Evolutionary conservation across 2,797 vertebrate species (phyloP), one percentile per base, ranked within the genome.

Genomic region (Karalla daura): DNA sequence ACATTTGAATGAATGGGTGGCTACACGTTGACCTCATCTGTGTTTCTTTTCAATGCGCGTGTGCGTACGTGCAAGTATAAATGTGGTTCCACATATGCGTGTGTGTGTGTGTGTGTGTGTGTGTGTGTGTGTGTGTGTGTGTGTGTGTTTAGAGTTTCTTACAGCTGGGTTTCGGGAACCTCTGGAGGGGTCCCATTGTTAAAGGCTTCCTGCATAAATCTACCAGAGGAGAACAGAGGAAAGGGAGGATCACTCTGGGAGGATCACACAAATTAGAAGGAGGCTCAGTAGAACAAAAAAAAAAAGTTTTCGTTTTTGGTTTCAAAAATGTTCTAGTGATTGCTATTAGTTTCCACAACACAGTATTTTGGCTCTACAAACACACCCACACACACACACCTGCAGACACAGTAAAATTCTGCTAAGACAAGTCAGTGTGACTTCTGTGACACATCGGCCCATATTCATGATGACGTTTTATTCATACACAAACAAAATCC

Each of bases 171-270:
- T 70, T 84, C 54, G 68, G n/a, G 68, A 70, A 46, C 44, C 74
- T 78, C 72, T 55, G 52, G 78, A 78, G 66, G 68, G 73, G 70
- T 78, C 59, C 83, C 70, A 91, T 93, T 93, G 91, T 93, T 89
- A 56, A 70, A 69, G 61, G 47, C 73, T 92, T 93, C 91, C 92
- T 90, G 85, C n/a, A 66, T 53, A 78, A 71, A 72, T 72, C 40
- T 63, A 81, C 20, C 35, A 62, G 52, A n/a, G 63, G 70, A 68
- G 64, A 77, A 76, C 63, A 78, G 85, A 84, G 85, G 89, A 88
- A 90, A 89, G 80, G 89, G 86, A 89, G 86, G 84, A 83, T 74
- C 72, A 54, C 47, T 4, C 44, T 37, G 70, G 89, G 84, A 88
- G 85, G 84, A 84, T 78, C 78, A 72, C 59, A 72, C 27, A 60